Evolutionary conservation across 2,113 vertebrate species (phyloP), one percentile per base, ranked within the genome.

Genomic region (Notothenia rossii): DNA sequence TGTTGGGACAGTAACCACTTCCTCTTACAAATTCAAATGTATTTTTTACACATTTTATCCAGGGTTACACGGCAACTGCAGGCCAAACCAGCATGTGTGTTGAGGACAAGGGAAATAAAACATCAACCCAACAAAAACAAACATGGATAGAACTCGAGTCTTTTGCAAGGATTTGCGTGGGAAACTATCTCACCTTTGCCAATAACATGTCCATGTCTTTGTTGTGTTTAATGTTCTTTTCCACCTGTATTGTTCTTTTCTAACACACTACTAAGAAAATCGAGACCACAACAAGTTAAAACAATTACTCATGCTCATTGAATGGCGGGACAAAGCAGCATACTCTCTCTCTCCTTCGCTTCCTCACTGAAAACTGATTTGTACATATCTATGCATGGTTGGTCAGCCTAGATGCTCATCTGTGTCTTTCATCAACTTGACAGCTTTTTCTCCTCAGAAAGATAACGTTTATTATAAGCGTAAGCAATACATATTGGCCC

Each of bases 401-500:
- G 94, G 94, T 94, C 90, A 92, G 94, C 90, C 89, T 92, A 93
- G 95, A 95, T 95, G 93, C 91, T 94, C 94, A 95, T 95, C 95
- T 94, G 91, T 91, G 91, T 95, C 92, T 93, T 95, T 95, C 94
- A 95, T 95, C 95, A 95, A 94, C 88, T 94, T 95, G 95, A 95
- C 95, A 95, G 94, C 92, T 94, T 94, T 94, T 92, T 88, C 92
- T 93, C 89, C 88, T 87, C 78, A 83, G 86, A 91, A 93, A 94
- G 94, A 95, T 95, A 95, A 93, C 94, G 95, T 95, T 95, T 95
- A 95, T 95, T 94, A 95, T 94, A 93, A 92, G 91, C 89, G 82
- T 89, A 93, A 93, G 93, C 91, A 93, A 94, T 94, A 94, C 92
- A 94, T 94, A 94, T 90, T 94, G 94, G 92, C 91, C 88, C 48